Evolutionary conservation across 2,888 invertebrate genomes (phyloP), one percentile per base, ranked within the genome.

Genomic region (Pharmacophagus antenor): DNA sequence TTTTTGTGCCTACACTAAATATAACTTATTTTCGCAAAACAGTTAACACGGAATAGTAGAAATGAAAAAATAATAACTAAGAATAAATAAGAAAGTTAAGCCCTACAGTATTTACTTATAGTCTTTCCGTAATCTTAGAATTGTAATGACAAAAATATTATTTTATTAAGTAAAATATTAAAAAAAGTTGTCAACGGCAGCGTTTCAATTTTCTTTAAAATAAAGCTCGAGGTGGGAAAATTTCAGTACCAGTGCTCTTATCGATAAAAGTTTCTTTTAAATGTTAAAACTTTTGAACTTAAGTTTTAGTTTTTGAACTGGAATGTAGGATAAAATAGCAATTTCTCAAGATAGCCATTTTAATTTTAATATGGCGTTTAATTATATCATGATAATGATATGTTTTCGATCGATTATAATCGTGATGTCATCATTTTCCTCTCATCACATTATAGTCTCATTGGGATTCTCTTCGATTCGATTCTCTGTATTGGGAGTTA

Each of bases 241-340:
- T 50, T 57, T 44, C 27, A 49, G 12, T 50, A 57, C 41, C 37
- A 56, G 42, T 44, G 20, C 56, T 50, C 50, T 57, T 57, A 57
- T 57, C 50, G 27, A 57, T 31, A 27, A 27, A 57, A 50, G 50
- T 57, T 50, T 50, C 22, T 25, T 50, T 42, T 44, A 20, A 50
- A 57, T 57, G 25, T 50, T 57, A 50, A 57, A 57, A 50, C 17
- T 57, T 57, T 41, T 48, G 42, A 50, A 57, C 25, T 44, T 21
- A 25, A 50, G 25, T 44, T 44, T 49, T 56, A 57, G 56, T 49
- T 55, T 42, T 21, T 57, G 27, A 53, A 53, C 44, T 6, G 42
- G 42, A 50, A 57, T 57, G 41, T 57, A 44, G 42, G 21, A 57
- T 50, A 44, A 57, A 44, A 27, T 42, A 42, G 20, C 25, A 21